Conservation (phyloP, 2,888 invertebrate genomes). For the Tachina fera region DNA sequence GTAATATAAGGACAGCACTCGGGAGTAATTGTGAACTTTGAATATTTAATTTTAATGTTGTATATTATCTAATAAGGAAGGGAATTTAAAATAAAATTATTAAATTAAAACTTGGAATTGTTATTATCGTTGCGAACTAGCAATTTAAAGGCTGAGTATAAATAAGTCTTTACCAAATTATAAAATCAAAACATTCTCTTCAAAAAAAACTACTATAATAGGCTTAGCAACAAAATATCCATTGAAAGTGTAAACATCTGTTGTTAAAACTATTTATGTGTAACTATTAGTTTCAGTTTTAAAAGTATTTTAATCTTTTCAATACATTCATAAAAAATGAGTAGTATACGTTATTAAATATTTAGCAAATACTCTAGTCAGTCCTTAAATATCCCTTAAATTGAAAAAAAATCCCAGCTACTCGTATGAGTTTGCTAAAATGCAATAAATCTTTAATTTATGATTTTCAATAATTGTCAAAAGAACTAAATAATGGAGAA, state of each 20-base stretch:
- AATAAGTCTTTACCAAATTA: too few species aligned
- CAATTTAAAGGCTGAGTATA: too few species aligned
- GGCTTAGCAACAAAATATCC: neutral
- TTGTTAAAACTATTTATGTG: neutral
- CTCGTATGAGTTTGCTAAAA: neutral
- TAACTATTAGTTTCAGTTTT: neutral
- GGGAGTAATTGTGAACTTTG: too few species aligned
- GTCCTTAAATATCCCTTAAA: neutral
- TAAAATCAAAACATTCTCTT: too few species aligned
- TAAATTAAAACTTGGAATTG: too few species aligned
- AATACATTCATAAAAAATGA: neutral
- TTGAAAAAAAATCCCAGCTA: neutral
- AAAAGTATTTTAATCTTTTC: slow-evolving; percentile 12
- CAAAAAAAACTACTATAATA: neutral
- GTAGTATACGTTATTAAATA: neutral
- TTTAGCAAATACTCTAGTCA: neutral
- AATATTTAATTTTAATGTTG: too few species aligned
- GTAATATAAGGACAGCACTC: too few species aligned
- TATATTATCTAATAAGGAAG: too few species aligned
- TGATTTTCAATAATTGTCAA: slow-evolving; percentile 60
- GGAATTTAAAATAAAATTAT: too few species aligned
- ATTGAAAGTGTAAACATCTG: neutral
- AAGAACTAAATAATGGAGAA: slow-evolving; percentile 46
- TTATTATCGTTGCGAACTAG: too few species aligned
- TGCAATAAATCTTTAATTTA: slow-evolving; percentile 55